Conservation (phyloP, 2,888 invertebrate species). For the Enoplolaimus lenunculus region DNA sequence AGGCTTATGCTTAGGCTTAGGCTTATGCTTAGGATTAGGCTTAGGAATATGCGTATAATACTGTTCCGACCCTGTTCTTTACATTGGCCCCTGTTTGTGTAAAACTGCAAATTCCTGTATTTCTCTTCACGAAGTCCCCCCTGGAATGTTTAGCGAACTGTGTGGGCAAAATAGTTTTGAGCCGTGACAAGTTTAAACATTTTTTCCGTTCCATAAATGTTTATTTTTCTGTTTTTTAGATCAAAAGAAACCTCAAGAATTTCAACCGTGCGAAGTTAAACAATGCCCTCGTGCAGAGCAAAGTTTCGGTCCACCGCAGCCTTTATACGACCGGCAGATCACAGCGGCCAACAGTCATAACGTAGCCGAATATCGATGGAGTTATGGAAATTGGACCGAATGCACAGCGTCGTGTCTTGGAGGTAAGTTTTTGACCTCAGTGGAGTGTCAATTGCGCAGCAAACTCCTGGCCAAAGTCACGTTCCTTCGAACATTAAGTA, state of each 20-base stretch:
- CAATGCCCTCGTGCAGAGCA: constrained; percentile 28
- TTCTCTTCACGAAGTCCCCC: too few species aligned
- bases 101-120: too few species aligned
- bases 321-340: not conserved
- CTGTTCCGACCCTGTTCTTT: too few species aligned
- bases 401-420: constrained; percentile 89
- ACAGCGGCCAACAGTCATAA: constrained; percentile 22
- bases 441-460: not conserved
- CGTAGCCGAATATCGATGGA: constrained; percentile 28
- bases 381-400: constrained; percentile 46
- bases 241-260: constrained; percentile 32
- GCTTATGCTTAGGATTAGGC: too few species aligned
- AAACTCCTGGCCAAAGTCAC: not conserved
- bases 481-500: too few species aligned
- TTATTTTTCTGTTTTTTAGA: not conserved
- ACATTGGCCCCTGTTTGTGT: too few species aligned
- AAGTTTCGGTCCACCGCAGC: not conserved
- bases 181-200: too few species aligned
- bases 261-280: constrained; percentile 33
- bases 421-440: constrained; percentile 46
- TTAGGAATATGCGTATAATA: too few species aligned
- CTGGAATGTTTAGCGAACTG: too few species aligned
- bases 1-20: too few species aligned
- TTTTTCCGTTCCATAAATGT: not conserved
- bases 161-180: too few species aligned